Evolutionary conservation across 2,797 vertebrate genomes (phyloP).

Genomic region (Protonibea diacanthus): DNA sequence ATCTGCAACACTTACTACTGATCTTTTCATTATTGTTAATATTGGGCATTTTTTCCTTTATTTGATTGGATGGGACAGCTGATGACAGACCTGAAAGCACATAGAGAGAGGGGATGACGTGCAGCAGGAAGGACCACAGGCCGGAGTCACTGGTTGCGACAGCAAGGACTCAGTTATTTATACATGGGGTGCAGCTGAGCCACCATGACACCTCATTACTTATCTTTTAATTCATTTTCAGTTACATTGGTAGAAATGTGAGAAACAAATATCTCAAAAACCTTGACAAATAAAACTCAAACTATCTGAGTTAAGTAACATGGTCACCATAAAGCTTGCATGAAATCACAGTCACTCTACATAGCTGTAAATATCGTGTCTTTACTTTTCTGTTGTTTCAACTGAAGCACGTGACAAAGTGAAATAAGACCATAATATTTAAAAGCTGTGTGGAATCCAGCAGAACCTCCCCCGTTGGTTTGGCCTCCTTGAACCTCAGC

Average conservation of each 20-base stretch:
- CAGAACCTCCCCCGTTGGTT: constrained; percentile 33
- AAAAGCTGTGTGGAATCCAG: constrained; percentile 53
- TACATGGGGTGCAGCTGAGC: no score
- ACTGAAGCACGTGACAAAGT: not conserved
- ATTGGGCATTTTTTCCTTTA: no score
- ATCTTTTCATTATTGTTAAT: not conserved
- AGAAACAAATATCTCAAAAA: not conserved
- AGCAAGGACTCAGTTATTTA: no score
- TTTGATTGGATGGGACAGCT: no score
- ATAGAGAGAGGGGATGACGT: no score
- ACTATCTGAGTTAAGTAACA: not conserved
- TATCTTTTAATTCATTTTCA: no score
- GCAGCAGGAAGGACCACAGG: no score
- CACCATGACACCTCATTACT: no score
- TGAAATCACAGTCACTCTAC: not conserved
- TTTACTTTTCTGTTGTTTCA: not conserved
- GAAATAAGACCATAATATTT: constrained; percentile 10
- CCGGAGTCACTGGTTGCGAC: no score
- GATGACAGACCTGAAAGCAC: no score
- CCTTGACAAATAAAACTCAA: not conserved
- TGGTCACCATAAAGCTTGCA: not conserved
- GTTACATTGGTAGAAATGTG: no score
- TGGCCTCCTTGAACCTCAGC: not conserved
- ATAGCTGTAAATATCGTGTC: not conserved
- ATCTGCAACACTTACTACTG: not conserved